Conservation (phyloP, 2,888 invertebrate species). For the Chymomyza caudatula region DNA sequence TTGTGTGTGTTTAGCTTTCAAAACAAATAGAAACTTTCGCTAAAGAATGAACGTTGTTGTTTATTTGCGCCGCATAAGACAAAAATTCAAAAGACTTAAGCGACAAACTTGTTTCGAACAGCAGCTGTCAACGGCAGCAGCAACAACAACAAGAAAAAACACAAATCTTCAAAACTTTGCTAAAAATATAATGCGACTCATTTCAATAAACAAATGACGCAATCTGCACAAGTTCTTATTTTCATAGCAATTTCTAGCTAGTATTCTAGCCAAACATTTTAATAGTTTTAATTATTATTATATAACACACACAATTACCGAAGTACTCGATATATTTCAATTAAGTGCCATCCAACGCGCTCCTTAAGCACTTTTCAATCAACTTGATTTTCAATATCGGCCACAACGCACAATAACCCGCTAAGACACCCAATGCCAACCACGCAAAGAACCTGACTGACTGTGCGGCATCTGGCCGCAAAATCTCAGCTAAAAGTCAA, state of each 20-base stretch:
- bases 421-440: slow-evolving; percentile 55
- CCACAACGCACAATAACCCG: slow-evolving; percentile 15
- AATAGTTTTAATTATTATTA: background rate
- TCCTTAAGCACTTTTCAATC: background rate
- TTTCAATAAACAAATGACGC: slow-evolving; percentile 70
- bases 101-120: slow-evolving; percentile 63
- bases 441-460: slow-evolving; percentile 67
- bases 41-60: slow-evolving; percentile 35
- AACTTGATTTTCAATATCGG: background rate
- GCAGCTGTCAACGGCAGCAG: slow-evolving; percentile 56
- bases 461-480: slow-evolving; percentile 10
- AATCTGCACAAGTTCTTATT: slow-evolving; percentile 34
- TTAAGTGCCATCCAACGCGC: background rate
- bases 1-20: slow-evolving; percentile 31
- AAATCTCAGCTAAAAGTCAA: slow-evolving; percentile 2
- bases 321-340: background rate
- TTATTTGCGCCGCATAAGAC: background rate
- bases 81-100: slow-evolving; percentile 31
- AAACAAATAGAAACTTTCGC: slow-evolving; percentile 61
- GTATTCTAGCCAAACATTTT: background rate
- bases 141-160: slow-evolving; percentile 22
- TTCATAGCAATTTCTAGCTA: slow-evolving; percentile 23
- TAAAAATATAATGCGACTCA: slow-evolving; percentile 64
- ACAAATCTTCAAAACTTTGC: slow-evolving; percentile 31
- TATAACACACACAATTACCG: slow-evolving; percentile 36